phyloP scores from a whole-genome alignment of 2,888 invertebrate species.

The Fragum sueziense region DNA sequence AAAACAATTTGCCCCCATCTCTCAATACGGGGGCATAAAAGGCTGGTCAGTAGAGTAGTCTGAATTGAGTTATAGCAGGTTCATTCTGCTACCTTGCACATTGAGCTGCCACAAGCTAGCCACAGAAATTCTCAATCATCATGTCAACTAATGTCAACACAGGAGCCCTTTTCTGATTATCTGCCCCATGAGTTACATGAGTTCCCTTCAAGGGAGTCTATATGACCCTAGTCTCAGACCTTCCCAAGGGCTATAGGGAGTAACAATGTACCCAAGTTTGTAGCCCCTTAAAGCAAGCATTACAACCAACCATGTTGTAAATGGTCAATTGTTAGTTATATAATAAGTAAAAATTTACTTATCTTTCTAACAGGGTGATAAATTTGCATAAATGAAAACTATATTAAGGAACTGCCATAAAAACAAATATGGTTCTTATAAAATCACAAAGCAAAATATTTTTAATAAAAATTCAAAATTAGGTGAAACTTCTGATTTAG shows the following conservation, averaged over 20 bases:
- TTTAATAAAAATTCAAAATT: too few species aligned
- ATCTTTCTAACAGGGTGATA: too few species aligned
- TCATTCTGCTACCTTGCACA: slow-evolving; percentile 38
- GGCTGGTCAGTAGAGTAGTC: slow-evolving; percentile 31
- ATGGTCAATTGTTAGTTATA: too few species aligned
- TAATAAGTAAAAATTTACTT: too few species aligned
- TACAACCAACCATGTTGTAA: not conserved
- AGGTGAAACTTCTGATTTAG: too few species aligned
- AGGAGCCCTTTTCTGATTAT: slow-evolving; percentile 4
- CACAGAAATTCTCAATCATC: slow-evolving; percentile 3
- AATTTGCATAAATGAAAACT: too few species aligned
- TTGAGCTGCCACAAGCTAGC: slow-evolving; percentile 23
- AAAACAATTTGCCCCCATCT: too few species aligned
- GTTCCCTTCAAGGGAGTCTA: slow-evolving; percentile 37
- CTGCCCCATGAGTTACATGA: slow-evolving; percentile 22
- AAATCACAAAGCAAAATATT: too few species aligned
- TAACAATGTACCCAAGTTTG: slow-evolving; percentile 23
- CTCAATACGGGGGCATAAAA: too few species aligned
- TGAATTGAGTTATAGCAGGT: slow-evolving; percentile 48
- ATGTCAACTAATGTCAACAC: not conserved
- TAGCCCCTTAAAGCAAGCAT: slow-evolving; percentile 48
- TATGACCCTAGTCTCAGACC: slow-evolving; percentile 44
- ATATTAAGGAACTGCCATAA: too few species aligned
- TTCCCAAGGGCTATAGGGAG: slow-evolving; percentile 37
- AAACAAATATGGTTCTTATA: too few species aligned